These are phyloP conservation scores for roundworm (Caenorhabditis elegans) DNA, from an alignment of 1,140 invertebrate species.

Conservation along the genomic window DNA sequence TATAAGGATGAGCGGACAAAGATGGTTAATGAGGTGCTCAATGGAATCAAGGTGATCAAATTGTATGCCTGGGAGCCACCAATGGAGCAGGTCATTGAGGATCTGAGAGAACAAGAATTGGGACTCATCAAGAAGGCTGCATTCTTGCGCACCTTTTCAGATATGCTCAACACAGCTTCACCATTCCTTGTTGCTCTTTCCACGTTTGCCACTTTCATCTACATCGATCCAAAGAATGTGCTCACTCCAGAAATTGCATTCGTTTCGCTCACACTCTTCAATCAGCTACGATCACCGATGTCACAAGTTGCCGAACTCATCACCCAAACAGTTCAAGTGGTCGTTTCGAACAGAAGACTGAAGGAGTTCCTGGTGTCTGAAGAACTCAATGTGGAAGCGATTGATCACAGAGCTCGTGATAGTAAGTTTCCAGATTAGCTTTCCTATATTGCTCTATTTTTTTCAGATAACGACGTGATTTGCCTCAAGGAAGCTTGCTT, in stretches of 20 bases:
- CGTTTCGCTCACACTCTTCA: constrained; percentile 66
- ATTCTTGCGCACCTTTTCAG: constrained; percentile 74
- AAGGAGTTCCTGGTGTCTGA: constrained; percentile 63
- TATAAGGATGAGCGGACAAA: constrained; percentile 72
- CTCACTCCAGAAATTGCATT: constrained; percentile 82
- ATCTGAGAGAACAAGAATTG: constrained; percentile 58
- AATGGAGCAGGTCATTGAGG: constrained; percentile 72
- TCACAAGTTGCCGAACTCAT: constrained; percentile 59
- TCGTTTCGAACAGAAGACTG: constrained; percentile 59
- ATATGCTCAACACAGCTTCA: constrained; percentile 59
- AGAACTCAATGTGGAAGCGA: constrained; percentile 46
- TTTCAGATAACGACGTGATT: constrained; percentile 48
- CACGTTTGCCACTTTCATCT: constrained; percentile 85
- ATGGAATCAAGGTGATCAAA: constrained; percentile 79
- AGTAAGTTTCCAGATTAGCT: neutral
- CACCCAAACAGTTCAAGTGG: constrained; percentile 54
- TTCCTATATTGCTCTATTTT: neutral
- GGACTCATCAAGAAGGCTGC: constrained; percentile 49
- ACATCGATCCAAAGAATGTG: constrained; percentile 73
- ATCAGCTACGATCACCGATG: constrained; percentile 63
- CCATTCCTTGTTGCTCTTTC: constrained; percentile 74
- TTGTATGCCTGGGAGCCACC: constrained; percentile 90
- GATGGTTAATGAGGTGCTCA: constrained; percentile 71
- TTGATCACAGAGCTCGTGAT: constrained; percentile 23
- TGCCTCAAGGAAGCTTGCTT: constrained; percentile 48